Conservation (phyloP, 2,888 invertebrate genomes). For the Chaetogeoica ovagalla region DNA sequence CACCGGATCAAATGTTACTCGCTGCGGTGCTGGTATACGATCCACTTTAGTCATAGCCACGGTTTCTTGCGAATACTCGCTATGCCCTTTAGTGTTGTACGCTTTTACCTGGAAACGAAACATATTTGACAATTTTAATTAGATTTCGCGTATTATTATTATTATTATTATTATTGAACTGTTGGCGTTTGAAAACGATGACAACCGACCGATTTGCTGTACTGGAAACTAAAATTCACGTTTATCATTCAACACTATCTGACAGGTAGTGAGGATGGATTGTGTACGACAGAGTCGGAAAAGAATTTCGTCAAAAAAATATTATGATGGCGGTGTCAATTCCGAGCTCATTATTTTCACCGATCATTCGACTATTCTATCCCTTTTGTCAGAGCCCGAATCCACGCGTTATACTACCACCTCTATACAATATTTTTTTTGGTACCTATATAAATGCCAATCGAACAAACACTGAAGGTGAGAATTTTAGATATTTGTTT, state of each 20-base stretch:
- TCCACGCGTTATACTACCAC: no score
- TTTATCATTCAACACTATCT: no score
- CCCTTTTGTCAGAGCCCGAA: no score
- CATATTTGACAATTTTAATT: not conserved
- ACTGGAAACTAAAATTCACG: no score
- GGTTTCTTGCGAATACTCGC: constrained; percentile 84
- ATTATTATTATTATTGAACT: no score
- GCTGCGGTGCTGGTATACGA: constrained; percentile 76
- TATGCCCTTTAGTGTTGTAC: constrained; percentile 82
- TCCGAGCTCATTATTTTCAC: not conserved
- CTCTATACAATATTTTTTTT: not conserved
- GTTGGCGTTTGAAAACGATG: no score
- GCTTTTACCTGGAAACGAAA: constrained; percentile 71
- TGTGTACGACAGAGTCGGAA: no score
- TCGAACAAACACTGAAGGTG: no score
- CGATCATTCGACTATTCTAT: not conserved
- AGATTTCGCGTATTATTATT: no score
- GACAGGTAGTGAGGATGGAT: no score
- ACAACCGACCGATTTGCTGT: no score
- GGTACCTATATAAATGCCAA: not conserved
- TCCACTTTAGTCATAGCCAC: constrained; percentile 81
- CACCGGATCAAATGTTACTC: constrained; percentile 81
- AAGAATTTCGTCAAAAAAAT: not conserved
- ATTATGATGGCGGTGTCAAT: not conserved
- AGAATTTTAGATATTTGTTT: no score